Evolutionary conservation across 53 echinoderm and acorn worm species (phyloP), one percentile per base, ranked within the genome.

Genomic region (Patiria pectinifera): DNA sequence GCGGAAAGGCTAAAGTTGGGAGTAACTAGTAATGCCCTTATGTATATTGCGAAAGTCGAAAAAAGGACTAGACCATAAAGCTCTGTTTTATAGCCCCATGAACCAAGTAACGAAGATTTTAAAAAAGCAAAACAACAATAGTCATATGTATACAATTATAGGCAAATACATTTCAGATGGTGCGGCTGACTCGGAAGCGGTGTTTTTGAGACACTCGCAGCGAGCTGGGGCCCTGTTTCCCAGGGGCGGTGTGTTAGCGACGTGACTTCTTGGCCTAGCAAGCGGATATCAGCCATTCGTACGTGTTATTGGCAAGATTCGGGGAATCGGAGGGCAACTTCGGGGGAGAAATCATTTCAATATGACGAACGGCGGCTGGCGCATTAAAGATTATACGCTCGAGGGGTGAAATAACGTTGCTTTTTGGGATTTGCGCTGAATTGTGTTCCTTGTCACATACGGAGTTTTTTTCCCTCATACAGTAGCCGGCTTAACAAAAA

Each of bases 221-320:
- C 74, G 22, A 74, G 74, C 19, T 24, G 21, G 10, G 19, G 74
- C 74, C 74, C 19, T 43, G 59, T 45, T 59, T 66, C 85, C 45
- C 69, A 45, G 18, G 85, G 86, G 59, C 53, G 70, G 69, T 85
- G 21, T 19, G 16, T 21, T 21, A 24, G 48, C 86, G 24, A 72
- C 86, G 86, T 86, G 86, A 86, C 86, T 86, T 86, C 72, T 86
- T 86, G 86, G 72, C 86, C 86, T 46, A 53, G 71, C 86, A 75
- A 71, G 86, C 85, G 85, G 85, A 69, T 85, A 69, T 47, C 47
- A 46, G 48, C 74, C 45, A 48, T 48, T 46, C 49, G 86, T 75
- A 86, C 86, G 86, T 86, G 86, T 74, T 23, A n/a, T 16, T 16
- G 25, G 71, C 21, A 22, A 75, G 86, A 74, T 86, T 86, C 72